A percentile compares a stretch with the other conserved stretches of the same genome.
Evolutionary conservation across 2,113 vertebrate species (phyloP).

Genomic region (Cololabis saira): DNA sequence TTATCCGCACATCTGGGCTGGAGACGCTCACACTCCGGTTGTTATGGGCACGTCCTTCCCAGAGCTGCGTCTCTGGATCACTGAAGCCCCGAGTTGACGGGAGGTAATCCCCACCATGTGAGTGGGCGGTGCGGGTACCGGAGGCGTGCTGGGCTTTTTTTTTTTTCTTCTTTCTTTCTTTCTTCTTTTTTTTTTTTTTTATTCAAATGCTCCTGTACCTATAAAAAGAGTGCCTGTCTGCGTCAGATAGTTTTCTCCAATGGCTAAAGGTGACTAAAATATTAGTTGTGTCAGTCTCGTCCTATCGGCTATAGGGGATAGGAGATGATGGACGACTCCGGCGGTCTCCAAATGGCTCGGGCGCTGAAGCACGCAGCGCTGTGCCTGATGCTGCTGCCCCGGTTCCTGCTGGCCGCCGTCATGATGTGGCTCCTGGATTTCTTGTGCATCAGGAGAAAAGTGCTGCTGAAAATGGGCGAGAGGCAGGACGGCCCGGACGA

Average conservation of each 20-base stretch:
- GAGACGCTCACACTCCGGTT: not conserved
- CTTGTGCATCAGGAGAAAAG: constrained; percentile 92
- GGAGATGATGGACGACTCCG: constrained; percentile 87
- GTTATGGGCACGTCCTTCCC: not conserved
- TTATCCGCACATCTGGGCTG: constrained; percentile 1
- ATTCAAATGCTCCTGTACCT: constrained; percentile 89
- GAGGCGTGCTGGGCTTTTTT: constrained; percentile 86
- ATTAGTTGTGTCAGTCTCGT: constrained; percentile 60
- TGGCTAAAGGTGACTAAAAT: constrained; percentile 72
- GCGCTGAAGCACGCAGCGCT: constrained; percentile 91
- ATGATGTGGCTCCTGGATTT: constrained; percentile 98
- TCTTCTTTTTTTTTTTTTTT: constrained; percentile 69
- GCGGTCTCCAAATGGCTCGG: constrained; percentile 87
- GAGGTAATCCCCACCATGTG: constrained; percentile 95
- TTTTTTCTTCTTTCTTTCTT: constrained; percentile 75
- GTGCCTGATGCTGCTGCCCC: constrained; percentile 93
- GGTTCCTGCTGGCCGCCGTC: constrained; percentile 93
- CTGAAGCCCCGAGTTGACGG: constrained; percentile 68
- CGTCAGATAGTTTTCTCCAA: constrained; percentile 82
- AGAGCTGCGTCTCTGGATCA: constrained; percentile 28
- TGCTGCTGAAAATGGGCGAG: constrained; percentile 84
- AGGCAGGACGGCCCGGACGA: constrained; percentile 85
- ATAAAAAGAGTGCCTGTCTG: constrained; percentile 89
- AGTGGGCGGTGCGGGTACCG: constrained; percentile 89
- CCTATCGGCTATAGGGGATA: constrained; percentile 52